These are phyloP conservation scores for Pandion haliaetus DNA, from an alignment of 2,113 vertebrate species.

Conservation along the genomic window DNA sequence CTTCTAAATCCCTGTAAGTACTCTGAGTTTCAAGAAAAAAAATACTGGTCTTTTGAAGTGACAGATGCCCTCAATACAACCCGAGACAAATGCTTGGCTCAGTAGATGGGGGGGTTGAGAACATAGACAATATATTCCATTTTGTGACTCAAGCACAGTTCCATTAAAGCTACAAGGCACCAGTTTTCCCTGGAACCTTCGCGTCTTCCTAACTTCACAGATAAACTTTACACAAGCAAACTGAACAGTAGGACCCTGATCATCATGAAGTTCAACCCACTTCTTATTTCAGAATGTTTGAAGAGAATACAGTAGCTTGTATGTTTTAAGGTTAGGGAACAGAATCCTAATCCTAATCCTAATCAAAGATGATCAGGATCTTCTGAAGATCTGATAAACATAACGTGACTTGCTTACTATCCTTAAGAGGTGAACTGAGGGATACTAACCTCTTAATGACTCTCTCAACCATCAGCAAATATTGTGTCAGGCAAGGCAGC, in stretches of 20 bases:
- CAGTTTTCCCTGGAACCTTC: neutral
- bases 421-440: neutral
- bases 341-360: neutral
- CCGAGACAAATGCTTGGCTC: neutral
- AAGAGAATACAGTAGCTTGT: neutral
- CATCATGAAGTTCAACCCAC: neutral
- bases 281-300: neutral
- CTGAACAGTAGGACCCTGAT: neutral
- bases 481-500: neutral
- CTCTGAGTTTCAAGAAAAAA: neutral
- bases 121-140: neutral
- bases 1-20: neutral
- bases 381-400: neutral
- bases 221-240: neutral
- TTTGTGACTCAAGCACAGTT: neutral
- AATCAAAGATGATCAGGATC: neutral
- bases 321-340: neutral
- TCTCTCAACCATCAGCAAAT: neutral
- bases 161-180: neutral
- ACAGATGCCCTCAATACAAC: neutral
- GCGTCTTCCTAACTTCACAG: neutral
- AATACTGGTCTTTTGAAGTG: neutral
- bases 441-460: neutral
- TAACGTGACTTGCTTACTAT: neutral
- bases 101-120: neutral